Evolutionary conservation across 2,113 vertebrate genomes (phyloP), one percentile per base, ranked within the genome.

Genomic region (Triplophysa dalaica): DNA sequence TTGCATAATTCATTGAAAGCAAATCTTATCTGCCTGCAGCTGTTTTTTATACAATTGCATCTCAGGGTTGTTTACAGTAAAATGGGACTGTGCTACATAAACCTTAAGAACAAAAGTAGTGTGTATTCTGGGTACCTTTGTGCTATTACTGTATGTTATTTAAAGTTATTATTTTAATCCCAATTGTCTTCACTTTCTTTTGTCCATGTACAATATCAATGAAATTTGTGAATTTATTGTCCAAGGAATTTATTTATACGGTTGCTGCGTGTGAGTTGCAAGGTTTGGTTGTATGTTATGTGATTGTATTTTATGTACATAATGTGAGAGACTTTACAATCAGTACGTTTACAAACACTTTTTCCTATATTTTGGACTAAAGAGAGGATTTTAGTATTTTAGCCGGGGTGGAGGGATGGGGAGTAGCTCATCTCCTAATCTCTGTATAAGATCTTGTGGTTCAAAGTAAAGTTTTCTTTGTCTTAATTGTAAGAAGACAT

Each of bases 11-110:
- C 8, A 24, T 12, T 45, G n/a, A 45, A 58, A 73, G 33, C 1
- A 41, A 4, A 24, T 1, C 14, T 61, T 74, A 21, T 61, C 43
- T 24, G 33, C 24, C 2, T 52, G 21, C 22, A 75, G 21, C 13
- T 22, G 41, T 45, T 75, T 58, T 58, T 73, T 62, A 74, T 48
- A 62, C 38, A 24, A n/a, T 19, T 48, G 41, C 58, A 62, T 75
- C 41, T 62, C 58, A 75, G 16, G 72, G 56, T 62, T 75, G 38
- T 75, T 74, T 54, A 75, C 24, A 26, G n/a, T 19, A 62, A 62
- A 62, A 41, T 62, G 16, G 26, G 41, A 63, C 41, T 63, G 19
- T 73, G 48, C 22, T 75, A 19, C 24, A 48, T 12, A 75, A 29
- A 26, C 24, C 21, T 62, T 26, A 9, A 19, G 14, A 61, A 73